phyloP scores from a whole-genome alignment of 2,888 invertebrate species.

The Bombylius major region DNA sequence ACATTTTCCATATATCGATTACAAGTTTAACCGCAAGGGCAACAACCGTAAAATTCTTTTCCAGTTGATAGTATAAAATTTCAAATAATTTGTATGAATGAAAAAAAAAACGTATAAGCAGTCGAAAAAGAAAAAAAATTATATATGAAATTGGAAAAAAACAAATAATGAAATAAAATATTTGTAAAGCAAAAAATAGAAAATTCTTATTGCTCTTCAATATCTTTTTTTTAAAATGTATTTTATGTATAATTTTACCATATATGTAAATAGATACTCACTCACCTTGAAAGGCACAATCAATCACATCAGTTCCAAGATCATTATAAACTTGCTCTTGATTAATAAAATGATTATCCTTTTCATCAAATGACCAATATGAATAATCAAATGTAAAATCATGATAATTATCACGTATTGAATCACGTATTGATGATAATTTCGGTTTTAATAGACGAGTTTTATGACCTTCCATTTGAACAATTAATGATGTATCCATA shows the following conservation, averaged over 20 bases:
- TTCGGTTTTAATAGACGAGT: constrained; percentile 65
- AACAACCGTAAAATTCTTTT: background rate
- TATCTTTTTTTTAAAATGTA: too few species aligned
- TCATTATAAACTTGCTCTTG: constrained; percentile 69
- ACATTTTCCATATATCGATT: background rate
- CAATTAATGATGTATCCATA: constrained; percentile 69
- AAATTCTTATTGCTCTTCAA: too few species aligned
- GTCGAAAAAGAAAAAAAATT: background rate
- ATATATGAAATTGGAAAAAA: background rate
- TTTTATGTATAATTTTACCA: background rate
- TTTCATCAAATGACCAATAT: constrained; percentile 68
- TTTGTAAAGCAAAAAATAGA: too few species aligned
- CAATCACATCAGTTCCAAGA: constrained; percentile 59
- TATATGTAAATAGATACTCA: background rate
- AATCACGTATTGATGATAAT: constrained; percentile 30
- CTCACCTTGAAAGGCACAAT: constrained; percentile 60
- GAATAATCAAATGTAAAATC: constrained; percentile 85
- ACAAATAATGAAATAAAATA: background rate
- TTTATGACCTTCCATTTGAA: constrained; percentile 75
- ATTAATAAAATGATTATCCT: constrained; percentile 58
- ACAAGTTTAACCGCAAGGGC: background rate
- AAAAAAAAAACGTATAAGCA: background rate
- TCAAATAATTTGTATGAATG: background rate
- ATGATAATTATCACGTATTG: constrained; percentile 50
- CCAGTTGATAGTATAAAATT: background rate